Evolutionary conservation across 2,797 vertebrate species (phyloP), one percentile per base, ranked within the genome.

Genomic region (Periparus ater): DNA sequence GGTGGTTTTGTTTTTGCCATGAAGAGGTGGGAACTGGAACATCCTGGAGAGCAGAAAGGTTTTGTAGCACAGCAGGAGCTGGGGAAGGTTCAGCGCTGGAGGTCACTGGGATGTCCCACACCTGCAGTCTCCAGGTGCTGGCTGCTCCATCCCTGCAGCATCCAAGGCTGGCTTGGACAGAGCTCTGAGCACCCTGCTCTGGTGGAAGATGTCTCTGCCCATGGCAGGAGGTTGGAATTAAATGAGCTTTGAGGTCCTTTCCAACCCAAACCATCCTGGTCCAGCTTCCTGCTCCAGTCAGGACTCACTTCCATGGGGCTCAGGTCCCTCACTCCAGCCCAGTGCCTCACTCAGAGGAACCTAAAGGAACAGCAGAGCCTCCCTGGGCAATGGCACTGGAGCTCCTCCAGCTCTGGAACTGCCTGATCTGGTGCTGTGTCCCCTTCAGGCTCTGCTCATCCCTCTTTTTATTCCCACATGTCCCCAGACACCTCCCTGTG

Each of bases 121-220:
- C 1, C 26, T 7, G 48, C 74, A 29, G 38, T 5, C 23, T 27
- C 40, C 71, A 34, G 22, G 32, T 4, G 45, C 18, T 2, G 1
- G 50, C 7, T 73, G 47, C 13, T 25, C 54, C 60, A 54, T n/a
- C 32, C 58, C 55, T 85, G 79, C 4, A 42, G 19, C 42, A 17
- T 2, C 13, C 55, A 2, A 32, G 38, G 50, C 3, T n/a, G 51
- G 50, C 5, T 0, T 16, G 84, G 47, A n/a, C 2, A 3, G 30
- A 66, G 40, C 66, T 70, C 62, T 45, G 71, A 65, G 77, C 68
- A 34, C 16, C 44, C 30, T 44, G 38, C 0, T n/a, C 13, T 8
- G 6, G 9, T 4, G 25, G 45, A 17, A 65, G 19, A 13, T 32
- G 54, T 9, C 68, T 26, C 51, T 79, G 57, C 22, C 21, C 25